These are phyloP conservation scores for Plusia festucae DNA, from an alignment of 2,888 invertebrate genomes.

Conservation along the genomic window DNA sequence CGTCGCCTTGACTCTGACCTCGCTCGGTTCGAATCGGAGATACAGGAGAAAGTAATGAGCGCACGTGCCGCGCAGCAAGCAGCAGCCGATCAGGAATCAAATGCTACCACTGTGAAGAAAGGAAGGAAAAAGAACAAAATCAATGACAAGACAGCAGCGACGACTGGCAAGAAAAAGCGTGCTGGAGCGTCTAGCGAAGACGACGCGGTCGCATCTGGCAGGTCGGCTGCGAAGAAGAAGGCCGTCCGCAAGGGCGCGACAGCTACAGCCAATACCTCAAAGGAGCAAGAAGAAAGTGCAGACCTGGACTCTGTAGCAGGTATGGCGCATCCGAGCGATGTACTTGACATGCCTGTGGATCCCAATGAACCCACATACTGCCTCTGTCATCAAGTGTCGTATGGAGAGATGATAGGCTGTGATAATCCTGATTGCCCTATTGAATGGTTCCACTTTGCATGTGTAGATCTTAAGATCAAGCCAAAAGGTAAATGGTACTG, in stretches of 20 bases:
- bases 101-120: conserved; percentile 82
- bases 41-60: conserved; percentile 97
- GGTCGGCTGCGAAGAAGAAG: conserved; percentile 84
- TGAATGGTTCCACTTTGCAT: conserved; percentile 99
- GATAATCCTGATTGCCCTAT: conserved; percentile 97
- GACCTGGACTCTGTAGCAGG: conserved; percentile 88
- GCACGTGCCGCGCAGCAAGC: conserved; percentile 90
- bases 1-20: conserved; percentile 98
- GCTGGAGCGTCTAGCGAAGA: conserved; percentile 88
- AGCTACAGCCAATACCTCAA: conserved; percentile 74
- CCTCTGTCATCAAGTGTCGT: conserved; percentile 98
- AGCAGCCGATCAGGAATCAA: conserved; percentile 83
- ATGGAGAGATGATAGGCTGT: conserved; percentile 99
- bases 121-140: conserved; percentile 85
- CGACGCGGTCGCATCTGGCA: conserved; percentile 77
- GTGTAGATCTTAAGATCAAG: conserved; percentile 96
- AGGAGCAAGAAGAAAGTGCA: conserved; percentile 83
- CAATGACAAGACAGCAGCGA: conserved; percentile 78
- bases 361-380: conserved; percentile 99
- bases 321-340: conserved; percentile 96
- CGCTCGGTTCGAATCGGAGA: conserved; percentile 98
- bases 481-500: conserved; percentile 99
- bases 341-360: conserved; percentile 97
- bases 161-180: conserved; percentile 87
- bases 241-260: conserved; percentile 79